Evolutionary conservation across 2,113 vertebrate genomes (phyloP).

Genomic region (Pygathrix nemaeus): DNA sequence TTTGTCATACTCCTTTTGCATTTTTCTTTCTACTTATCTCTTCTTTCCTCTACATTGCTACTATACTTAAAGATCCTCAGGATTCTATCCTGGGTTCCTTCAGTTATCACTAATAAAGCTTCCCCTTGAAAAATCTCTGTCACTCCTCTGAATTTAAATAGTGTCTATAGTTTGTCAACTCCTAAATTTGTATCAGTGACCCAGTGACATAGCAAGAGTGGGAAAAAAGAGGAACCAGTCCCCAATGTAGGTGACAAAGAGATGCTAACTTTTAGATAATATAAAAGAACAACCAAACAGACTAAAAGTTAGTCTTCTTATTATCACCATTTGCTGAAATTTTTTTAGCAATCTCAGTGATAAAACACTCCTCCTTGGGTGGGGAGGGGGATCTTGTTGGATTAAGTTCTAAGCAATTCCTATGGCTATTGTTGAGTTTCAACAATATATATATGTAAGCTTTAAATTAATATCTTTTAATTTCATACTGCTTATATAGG

Average conservation of each 20-base stretch:
- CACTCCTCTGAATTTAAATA: background rate
- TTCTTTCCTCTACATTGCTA: background rate
- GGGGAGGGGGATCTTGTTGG: background rate
- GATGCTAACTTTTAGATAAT: background rate
- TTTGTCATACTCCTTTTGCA: background rate
- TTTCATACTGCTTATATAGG: background rate
- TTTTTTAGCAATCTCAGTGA: background rate
- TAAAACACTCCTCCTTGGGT: background rate
- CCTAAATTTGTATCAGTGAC: background rate
- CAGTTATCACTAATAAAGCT: background rate
- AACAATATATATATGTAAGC: background rate
- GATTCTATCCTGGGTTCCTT: background rate
- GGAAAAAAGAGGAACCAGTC: background rate
- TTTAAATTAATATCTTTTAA: background rate
- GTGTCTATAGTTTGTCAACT: background rate
- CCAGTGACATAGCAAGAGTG: background rate
- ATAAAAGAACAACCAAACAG: background rate
- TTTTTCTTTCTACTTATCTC: background rate
- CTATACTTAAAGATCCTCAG: background rate
- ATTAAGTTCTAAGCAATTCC: background rate
- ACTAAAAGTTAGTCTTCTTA: background rate
- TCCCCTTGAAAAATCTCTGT: background rate
- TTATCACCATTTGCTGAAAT: background rate
- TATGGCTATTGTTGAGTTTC: background rate
- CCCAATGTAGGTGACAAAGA: background rate